Base-by-base conservation (phyloP, 2,888 invertebrate species). In the Acleris emargana region DNA sequence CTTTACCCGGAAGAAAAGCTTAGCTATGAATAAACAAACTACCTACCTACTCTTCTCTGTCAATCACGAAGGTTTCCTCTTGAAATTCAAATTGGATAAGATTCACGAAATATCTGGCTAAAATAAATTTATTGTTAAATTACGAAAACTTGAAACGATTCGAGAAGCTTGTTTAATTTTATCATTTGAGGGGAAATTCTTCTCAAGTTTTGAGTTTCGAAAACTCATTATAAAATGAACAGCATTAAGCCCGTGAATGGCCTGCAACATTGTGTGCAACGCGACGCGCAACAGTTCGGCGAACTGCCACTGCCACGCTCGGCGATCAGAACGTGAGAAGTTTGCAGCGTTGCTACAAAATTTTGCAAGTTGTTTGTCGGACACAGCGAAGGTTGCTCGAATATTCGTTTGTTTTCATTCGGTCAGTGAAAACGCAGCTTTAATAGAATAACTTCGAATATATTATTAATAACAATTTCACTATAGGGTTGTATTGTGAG, bases 341-440 rank as follows among this genome's bases (percentile, higher is more conserved):
- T 20, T 25, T 18, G 58, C 49, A 18, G 49, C 49, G 32, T 49
- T 49, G 25, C 16, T 49, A 49, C 32, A 16, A 7, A 32, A 52
- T 61, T 25, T 61, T 60, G 55, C 45, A 55, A 17, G 32, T 55
- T 25, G 45, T 60, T 53, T 51, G 18, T 25, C 61, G 4, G 51
- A 47, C 43, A 43, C 50, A 61, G 53, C 47, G 61, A 52, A 45
- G 54, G 52, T 55, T 45, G 28, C 52, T 57, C 51, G 57, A 57
- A 66, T 60, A 49, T 49, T 49, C 49, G 45, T 54, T 9, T 25
- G 50, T 60, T 66, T 66, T 61, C 66, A 61, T 61, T 66, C 60
- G 61, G 60, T 66, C 61, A 57, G 60, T 66, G 66, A 66, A 66
- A 66, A 66, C 60, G 60, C 64, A 66, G 60, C 64, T 60, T 66